Percentiles rank a stretch among this genome's conserved stretches.
Conservation (phyloP, 2,797 vertebrate species). For the Sebastes jordani region DNA sequence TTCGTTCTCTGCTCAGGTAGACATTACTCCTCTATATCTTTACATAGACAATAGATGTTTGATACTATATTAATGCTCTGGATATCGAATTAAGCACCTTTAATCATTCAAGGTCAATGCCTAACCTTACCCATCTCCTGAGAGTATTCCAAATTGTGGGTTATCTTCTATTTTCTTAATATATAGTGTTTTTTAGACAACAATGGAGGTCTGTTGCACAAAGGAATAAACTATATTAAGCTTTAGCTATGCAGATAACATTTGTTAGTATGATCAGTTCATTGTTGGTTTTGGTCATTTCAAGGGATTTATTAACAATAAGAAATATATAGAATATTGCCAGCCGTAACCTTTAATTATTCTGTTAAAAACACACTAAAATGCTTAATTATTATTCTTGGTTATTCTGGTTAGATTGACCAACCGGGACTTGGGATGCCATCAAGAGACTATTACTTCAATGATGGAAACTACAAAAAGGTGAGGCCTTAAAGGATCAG, state of each 20-base stretch:
- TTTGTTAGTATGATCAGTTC: not conserved
- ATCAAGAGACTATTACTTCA: conserved; percentile 94
- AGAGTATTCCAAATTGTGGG: no score
- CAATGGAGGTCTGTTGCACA: not conserved
- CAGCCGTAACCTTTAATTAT: not conserved
- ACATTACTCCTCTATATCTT: no score
- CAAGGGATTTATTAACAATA: not conserved
- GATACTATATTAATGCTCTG: not conserved
- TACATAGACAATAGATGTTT: no score
- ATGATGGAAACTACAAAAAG: conserved; percentile 87
- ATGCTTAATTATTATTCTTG: not conserved
- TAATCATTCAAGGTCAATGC: no score
- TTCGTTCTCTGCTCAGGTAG: no score
- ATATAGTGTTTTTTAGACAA: not conserved
- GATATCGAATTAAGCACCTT: not conserved
- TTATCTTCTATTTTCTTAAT: no score
- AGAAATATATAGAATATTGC: not conserved
- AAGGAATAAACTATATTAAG: not conserved
- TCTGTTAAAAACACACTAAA: not conserved
- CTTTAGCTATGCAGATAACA: not conserved
- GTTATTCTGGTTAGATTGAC: conserved; percentile 86
- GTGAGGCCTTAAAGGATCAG: conserved; percentile 62
- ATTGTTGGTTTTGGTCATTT: not conserved
- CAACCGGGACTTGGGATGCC: conserved; percentile 96
- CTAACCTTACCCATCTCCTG: no score